Evolutionary conservation across 2,888 invertebrate genomes (phyloP).

Genomic region (Drosophila lutescens): DNA sequence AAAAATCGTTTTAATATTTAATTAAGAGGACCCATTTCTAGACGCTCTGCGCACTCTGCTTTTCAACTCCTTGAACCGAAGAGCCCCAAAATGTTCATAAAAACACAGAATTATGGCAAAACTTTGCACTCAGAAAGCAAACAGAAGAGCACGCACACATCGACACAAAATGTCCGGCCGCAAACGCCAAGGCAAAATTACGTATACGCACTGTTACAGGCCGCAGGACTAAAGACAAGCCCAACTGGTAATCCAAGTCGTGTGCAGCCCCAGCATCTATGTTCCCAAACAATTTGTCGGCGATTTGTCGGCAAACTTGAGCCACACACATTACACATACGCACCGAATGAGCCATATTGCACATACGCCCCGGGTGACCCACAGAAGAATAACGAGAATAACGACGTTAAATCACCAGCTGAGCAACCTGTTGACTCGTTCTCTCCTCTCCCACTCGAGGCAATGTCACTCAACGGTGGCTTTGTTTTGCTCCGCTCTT

Average conservation of each 20-base stretch:
- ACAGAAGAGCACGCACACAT: slow-evolving; percentile 4
- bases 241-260: slow-evolving; percentile 68
- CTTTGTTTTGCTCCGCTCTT: slow-evolving; percentile 72
- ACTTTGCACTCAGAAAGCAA: slow-evolving; percentile 14
- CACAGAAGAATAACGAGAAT: slow-evolving; percentile 20
- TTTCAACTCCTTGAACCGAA: background rate
- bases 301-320: slow-evolving; percentile 48
- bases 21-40: background rate
- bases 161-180: slow-evolving; percentile 9
- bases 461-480: slow-evolving; percentile 9
- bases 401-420: slow-evolving; percentile 28
- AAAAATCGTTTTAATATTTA: background rate
- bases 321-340: slow-evolving; percentile 1
- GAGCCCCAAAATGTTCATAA: slow-evolving; percentile 11
- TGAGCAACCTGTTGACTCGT: slow-evolving; percentile 52
- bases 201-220: slow-evolving; percentile 48
- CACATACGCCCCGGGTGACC: slow-evolving; percentile 39
- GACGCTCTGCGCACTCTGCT: background rate
- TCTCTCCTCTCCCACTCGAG: slow-evolving; percentile 27
- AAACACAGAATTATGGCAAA: slow-evolving; percentile 14
- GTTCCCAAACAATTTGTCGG: slow-evolving; percentile 69
- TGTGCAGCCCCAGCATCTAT: slow-evolving; percentile 20
- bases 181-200: slow-evolving; percentile 33
- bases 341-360: slow-evolving; percentile 23
- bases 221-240: slow-evolving; percentile 35